Percentiles rank a stretch among this genome's conserved stretches.
Conservation (phyloP, 1,140 invertebrate species). For the Drosophila persimilis region DNA sequence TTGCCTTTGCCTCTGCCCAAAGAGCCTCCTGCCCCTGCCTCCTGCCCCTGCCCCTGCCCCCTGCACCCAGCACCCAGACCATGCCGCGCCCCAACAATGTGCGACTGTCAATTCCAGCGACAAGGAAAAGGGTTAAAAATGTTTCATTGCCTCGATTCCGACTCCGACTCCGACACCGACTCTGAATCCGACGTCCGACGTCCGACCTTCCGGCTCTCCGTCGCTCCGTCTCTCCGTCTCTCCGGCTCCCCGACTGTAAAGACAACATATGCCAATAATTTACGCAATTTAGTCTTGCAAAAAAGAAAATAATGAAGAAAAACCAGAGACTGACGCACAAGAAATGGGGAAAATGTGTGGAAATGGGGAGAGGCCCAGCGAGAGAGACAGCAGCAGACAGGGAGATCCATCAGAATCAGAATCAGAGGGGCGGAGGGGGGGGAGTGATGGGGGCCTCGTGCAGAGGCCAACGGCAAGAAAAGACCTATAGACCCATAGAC, state of each 20-base stretch:
- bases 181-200: too few species aligned
- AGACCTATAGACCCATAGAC: background rate
- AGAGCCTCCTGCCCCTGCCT: too few species aligned
- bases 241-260: slow-evolving; percentile 34
- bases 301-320: slow-evolving; percentile 14
- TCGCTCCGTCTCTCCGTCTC: too few species aligned
- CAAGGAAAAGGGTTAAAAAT: slow-evolving; percentile 68
- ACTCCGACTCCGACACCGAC: too few species aligned
- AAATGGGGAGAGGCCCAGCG: slow-evolving; percentile 8
- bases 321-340: slow-evolving; percentile 28
- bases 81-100: slow-evolving; percentile 13
- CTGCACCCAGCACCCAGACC: background rate
- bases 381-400: slow-evolving; percentile 9
- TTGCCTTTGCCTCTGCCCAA: too few species aligned
- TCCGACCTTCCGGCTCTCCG: too few species aligned
- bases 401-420: slow-evolving; percentile 38
- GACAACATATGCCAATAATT: slow-evolving; percentile 78
- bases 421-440: background rate
- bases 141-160: slow-evolving; percentile 66
- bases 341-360: slow-evolving; percentile 9
- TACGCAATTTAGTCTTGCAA: slow-evolving; percentile 71
- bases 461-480: slow-evolving; percentile 5
- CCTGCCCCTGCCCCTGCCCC: background rate
- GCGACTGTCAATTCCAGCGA: slow-evolving; percentile 67
- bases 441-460: slow-evolving; percentile 22